Base-by-base conservation (phyloP, 2,888 invertebrate species). In the Sinohyriopsis cumingii region DNA sequence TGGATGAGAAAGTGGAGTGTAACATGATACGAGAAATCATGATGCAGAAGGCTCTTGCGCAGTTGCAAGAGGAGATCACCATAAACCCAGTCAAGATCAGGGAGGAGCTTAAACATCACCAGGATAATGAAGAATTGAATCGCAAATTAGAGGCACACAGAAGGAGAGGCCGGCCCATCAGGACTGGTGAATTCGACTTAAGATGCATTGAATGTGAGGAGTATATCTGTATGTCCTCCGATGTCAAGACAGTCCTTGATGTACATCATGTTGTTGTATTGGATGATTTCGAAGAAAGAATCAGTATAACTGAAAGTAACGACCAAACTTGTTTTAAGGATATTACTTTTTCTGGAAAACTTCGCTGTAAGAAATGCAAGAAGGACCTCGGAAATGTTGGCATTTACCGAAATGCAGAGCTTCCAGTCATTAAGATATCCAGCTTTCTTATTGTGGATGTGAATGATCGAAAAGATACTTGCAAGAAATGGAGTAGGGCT, bases 21-120 rank as follows among this genome's bases (percentile, higher is more conserved):
- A 89, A 89, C 72, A 78, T 82, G 71, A 84, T 87, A 45, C 68
- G 88, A 56, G 88, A 88, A 63, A 70, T 76, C n/a, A 82, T 89
- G 82, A 89, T 89, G 88, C 74, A 83, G 12, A 75, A 81, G 33
- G 86, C 86, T 19, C 80, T 87, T 20, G 72, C 74, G 22, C 63
- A 80, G 45, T 68, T 84, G 19, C 79, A 80, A 71, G 65, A 59
- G 9, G 55, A 73, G 66, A 77, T 76, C n/a, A 12, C 4, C 7
- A 64, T 33, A 19, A 33, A 63, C 53, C 73, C 73, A 63, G 65
- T 64, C 19, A 68, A 33, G 24, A 82, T 83, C 57, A 66, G 63
- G 7, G 33, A 73, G 15, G 72, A 76, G 20, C 66, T 81, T 9
- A 33, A 71, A 12, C 60, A 64, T 15, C 66, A 80, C 20, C 85